Evolutionary conservation across 2,113 vertebrate species (phyloP).

Genomic region (Circaetus cinerascens): DNA sequence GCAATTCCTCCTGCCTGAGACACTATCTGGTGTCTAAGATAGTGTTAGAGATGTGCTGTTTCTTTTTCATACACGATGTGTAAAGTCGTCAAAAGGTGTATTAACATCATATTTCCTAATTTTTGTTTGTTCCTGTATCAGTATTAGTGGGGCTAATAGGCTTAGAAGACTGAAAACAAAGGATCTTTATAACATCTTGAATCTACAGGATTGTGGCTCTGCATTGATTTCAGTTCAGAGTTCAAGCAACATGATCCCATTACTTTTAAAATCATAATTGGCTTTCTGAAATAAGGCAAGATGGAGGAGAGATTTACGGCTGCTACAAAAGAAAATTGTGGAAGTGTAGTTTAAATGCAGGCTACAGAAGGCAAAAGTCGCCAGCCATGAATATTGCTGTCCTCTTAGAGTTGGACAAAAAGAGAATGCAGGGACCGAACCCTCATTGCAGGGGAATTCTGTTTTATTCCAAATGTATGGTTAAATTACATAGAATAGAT

Average conservation of each 20-base stretch:
- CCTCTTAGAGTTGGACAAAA: background rate
- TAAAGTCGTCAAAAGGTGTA: background rate
- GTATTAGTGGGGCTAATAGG: background rate
- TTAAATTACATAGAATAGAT: background rate
- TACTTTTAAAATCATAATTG: background rate
- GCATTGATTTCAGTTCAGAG: background rate
- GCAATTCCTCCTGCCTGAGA: background rate
- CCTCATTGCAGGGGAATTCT: background rate
- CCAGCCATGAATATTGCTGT: background rate
- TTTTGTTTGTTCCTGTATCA: background rate
- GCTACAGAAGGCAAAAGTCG: background rate
- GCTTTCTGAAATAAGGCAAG: background rate
- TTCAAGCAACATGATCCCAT: background rate
- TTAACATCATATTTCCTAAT: background rate
- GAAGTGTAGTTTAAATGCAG: background rate
- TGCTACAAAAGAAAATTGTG: background rate
- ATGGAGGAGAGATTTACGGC: background rate
- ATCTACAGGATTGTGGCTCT: background rate
- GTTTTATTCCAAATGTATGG: background rate
- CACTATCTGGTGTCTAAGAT: background rate
- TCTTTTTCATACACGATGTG: background rate
- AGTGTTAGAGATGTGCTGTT: background rate
- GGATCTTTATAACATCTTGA: background rate
- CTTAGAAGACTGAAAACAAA: background rate
- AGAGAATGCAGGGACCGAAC: background rate